Percentiles rank a stretch among this genome's conserved stretches.
phyloP scores from a whole-genome alignment of 2,888 invertebrate species.

The Apamea epomidion region DNA sequence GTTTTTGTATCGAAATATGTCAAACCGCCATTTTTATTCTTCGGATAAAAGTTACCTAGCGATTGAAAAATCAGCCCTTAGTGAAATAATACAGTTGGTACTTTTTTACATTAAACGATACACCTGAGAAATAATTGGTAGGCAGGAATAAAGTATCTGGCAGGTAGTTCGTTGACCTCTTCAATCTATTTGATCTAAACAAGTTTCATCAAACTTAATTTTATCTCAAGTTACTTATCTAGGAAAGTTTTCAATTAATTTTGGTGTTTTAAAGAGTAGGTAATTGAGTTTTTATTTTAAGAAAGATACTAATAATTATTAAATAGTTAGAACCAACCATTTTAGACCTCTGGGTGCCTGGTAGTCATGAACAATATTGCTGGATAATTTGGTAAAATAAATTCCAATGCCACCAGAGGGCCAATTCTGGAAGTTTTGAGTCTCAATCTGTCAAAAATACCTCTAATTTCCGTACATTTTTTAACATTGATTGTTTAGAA shows the following conservation, averaged over 20 bases:
- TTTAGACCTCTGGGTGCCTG: background rate
- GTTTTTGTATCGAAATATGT: too few species aligned
- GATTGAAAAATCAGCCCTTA: background rate
- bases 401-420: background rate
- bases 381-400: background rate
- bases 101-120: slow-evolving; percentile 2
- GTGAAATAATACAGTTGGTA: slow-evolving; percentile 7
- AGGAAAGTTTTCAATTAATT: slow-evolving; percentile 32
- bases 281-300: slow-evolving; percentile 18
- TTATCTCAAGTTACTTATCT: slow-evolving; percentile 14
- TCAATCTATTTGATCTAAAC: slow-evolving; percentile 23
- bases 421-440: too few species aligned
- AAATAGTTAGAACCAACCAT: background rate
- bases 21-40: too few species aligned
- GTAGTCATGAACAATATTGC: background rate
- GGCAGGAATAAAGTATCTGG: background rate
- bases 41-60: too few species aligned
- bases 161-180: slow-evolving; percentile 18
- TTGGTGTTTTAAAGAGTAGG: slow-evolving; percentile 22
- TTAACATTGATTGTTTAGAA: too few species aligned
- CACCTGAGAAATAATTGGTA: slow-evolving; percentile 14
- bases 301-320: background rate
- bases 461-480: too few species aligned
- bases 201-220: slow-evolving; percentile 24
- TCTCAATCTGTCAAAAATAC: too few species aligned